phyloP scores from a whole-genome alignment of 2,113 vertebrate species.

The Passer montanus region DNA sequence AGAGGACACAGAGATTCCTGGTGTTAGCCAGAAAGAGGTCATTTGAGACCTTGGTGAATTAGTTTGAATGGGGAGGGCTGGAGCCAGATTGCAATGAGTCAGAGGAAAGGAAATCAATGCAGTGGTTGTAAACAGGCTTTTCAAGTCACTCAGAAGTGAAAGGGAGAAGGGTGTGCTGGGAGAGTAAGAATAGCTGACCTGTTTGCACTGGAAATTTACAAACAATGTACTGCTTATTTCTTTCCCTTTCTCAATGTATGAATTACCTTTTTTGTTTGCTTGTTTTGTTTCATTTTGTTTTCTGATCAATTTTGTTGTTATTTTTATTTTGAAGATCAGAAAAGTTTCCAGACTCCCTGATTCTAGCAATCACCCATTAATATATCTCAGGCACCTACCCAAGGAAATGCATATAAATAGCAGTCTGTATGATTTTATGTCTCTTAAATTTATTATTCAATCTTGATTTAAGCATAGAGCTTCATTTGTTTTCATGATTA shows the following conservation, averaged over 20 bases:
- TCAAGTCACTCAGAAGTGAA: slow-evolving; percentile 54
- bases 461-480: slow-evolving; percentile 31
- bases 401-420: background rate
- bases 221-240: slow-evolving; percentile 40
- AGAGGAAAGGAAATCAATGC: slow-evolving; percentile 67
- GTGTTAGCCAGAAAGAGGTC: slow-evolving; percentile 33
- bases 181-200: slow-evolving; percentile 49
- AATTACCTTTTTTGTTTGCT: background rate
- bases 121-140: slow-evolving; percentile 57
- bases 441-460: slow-evolving; percentile 37
- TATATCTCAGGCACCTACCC: slow-evolving; percentile 30
- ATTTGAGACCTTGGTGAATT: slow-evolving; percentile 57
- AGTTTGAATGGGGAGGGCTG: slow-evolving; percentile 40
- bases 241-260: background rate
- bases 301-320: background rate
- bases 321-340: slow-evolving; percentile 26
- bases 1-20: slow-evolving; percentile 43
- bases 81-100: slow-evolving; percentile 60
- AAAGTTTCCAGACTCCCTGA: slow-evolving; percentile 15
- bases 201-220: slow-evolving; percentile 40
- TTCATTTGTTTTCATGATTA: slow-evolving; percentile 57
- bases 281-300: background rate
- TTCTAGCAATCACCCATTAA: slow-evolving; percentile 9
- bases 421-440: background rate
- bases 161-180: background rate